These are phyloP conservation scores for Sabellastarte sp. DNA, from an alignment of 2,888 invertebrate species.

Conservation along the genomic window DNA sequence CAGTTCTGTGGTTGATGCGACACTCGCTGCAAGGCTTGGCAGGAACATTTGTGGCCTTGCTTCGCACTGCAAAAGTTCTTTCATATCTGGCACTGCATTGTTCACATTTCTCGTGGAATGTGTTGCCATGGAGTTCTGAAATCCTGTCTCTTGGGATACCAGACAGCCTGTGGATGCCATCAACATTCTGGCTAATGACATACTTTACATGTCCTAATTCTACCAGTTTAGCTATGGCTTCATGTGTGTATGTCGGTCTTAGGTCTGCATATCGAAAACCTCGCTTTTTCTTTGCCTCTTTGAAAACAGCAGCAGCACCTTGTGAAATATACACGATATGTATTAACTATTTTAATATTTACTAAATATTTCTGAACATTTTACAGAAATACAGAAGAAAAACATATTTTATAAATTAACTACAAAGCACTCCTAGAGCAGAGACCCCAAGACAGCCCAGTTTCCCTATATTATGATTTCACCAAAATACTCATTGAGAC, in stretches of 20 bases:
- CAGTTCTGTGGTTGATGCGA: constrained; percentile 40
- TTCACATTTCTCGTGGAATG: constrained; percentile 42
- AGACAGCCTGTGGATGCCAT: constrained; percentile 41
- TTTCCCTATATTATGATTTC: no score
- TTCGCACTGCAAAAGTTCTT: neutral
- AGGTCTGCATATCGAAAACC: constrained; percentile 18
- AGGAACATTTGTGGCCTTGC: constrained; percentile 16
- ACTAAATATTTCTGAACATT: no score
- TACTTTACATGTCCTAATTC: constrained; percentile 41
- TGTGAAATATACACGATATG: no score
- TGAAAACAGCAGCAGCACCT: no score
- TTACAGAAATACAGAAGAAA: no score
- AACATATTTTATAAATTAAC: no score
- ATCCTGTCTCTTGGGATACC: constrained; percentile 32
- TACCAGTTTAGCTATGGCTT: constrained; percentile 40
- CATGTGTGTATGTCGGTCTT: constrained; percentile 47
- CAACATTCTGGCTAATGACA: constrained; percentile 49
- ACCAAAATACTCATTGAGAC: no score
- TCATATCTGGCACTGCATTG: constrained; percentile 29
- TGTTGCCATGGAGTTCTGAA: constrained; percentile 46
- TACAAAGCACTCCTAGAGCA: no score
- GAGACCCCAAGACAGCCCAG: no score
- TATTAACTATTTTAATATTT: no score
- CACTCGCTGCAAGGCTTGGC: constrained; percentile 35
- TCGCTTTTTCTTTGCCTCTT: no score